A percentile compares a stretch with the other conserved stretches of the same genome.
Evolutionary conservation across 1,140 invertebrate genomes (phyloP).

Genomic region (Drosophila parabipectinata): DNA sequence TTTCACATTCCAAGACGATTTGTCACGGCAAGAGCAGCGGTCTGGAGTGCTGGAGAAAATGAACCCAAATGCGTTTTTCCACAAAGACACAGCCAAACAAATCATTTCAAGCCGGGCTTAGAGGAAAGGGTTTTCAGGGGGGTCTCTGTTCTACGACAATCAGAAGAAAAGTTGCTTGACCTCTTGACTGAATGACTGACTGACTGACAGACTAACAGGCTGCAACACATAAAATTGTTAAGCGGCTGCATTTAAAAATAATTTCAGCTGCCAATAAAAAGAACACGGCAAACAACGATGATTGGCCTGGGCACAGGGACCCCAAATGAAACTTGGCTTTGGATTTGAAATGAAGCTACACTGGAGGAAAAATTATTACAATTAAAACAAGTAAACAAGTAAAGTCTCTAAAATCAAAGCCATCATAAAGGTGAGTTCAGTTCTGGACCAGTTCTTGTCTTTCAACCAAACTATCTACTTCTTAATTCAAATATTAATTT

Average conservation of each 20-base stretch:
- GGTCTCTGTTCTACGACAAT: slow-evolving; percentile 30
- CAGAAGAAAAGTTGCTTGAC: slow-evolving; percentile 76
- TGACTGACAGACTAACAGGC: slow-evolving; percentile 37
- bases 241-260: slow-evolving; percentile 81
- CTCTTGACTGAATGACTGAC: slow-evolving; percentile 65
- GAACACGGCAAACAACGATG: slow-evolving; percentile 43
- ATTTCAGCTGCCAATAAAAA: slow-evolving; percentile 80
- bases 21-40: slow-evolving; percentile 53
- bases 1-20: slow-evolving; percentile 70
- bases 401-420: neutral
- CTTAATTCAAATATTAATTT: too few species aligned
- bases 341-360: slow-evolving; percentile 3
- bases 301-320: slow-evolving; percentile 46
- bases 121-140: neutral
- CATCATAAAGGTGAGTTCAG: too few species aligned
- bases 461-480: too few species aligned
- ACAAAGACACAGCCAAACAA: slow-evolving; percentile 55
- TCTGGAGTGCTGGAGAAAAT: slow-evolving; percentile 21
- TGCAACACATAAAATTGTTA: slow-evolving; percentile 75
- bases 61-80: slow-evolving; percentile 57
- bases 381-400: neutral
- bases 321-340: slow-evolving; percentile 2
- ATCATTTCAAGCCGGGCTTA: slow-evolving; percentile 50
- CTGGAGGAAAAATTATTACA: neutral
- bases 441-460: too few species aligned